A percentile compares a stretch with the other conserved stretches of the same genome.
phyloP scores from a whole-genome alignment of 2,113 vertebrate genomes.

The Opisthocomus hoazin region DNA sequence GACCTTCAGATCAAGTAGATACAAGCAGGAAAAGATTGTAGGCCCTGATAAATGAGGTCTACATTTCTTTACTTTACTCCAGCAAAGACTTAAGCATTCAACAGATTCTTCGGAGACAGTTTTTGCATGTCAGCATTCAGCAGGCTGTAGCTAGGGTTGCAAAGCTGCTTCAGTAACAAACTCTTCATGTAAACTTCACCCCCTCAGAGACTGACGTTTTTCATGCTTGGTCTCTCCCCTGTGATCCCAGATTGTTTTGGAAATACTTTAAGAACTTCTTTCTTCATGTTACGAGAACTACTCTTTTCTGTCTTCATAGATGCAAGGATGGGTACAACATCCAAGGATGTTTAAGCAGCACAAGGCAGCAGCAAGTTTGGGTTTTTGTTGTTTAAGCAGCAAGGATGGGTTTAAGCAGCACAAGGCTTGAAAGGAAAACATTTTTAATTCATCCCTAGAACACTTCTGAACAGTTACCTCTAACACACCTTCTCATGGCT shows the following conservation, averaged over 20 bases:
- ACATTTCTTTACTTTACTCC: conserved; percentile 22
- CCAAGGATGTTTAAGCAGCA: too few species aligned
- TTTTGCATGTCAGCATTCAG: conserved; percentile 11
- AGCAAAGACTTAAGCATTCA: background rate
- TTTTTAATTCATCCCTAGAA: background rate
- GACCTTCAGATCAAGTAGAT: conserved; percentile 25
- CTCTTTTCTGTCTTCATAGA: background rate
- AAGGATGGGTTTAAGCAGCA: too few species aligned
- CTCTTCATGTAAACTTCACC: background rate
- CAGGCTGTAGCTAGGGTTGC: background rate
- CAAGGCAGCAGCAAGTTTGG: too few species aligned
- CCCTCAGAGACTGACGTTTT: background rate
- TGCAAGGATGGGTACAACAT: background rate
- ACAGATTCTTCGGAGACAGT: background rate
- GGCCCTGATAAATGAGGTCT: conserved; percentile 11
- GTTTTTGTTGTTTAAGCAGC: too few species aligned
- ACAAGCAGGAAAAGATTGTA: background rate
- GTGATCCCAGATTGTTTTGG: background rate
- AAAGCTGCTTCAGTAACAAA: background rate
- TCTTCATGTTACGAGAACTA: background rate
- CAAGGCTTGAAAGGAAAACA: background rate
- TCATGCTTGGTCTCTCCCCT: background rate
- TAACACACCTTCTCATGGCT: background rate
- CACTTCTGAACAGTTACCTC: background rate
- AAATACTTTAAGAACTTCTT: background rate